Evolutionary conservation across 2,888 invertebrate species (phyloP).

Genomic region (Dryococelus australis): DNA sequence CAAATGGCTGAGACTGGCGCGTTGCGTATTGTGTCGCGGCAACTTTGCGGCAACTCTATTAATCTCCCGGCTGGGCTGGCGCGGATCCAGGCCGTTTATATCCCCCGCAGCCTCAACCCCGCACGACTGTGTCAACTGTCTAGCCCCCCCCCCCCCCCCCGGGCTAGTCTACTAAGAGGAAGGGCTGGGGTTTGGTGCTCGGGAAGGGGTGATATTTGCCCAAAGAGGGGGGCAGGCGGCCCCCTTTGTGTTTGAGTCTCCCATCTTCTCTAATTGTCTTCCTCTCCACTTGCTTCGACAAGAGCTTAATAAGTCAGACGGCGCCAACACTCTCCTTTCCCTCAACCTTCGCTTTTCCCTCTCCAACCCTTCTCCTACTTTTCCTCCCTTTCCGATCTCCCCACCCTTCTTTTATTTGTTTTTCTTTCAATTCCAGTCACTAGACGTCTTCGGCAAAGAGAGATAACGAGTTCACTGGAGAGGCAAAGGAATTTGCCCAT

Average conservation of each 20-base stretch:
- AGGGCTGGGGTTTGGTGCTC: not conserved
- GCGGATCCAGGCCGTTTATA: not conserved
- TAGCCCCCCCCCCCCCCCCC: not conserved
- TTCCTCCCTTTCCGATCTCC: no score
- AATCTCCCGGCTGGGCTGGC: not conserved
- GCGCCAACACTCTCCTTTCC: not conserved
- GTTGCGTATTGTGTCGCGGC: not conserved
- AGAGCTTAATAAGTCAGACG: conserved; percentile 9
- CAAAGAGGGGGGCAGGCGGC: not conserved
- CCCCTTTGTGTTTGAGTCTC: conserved; percentile 10
- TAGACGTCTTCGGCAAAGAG: not conserved
- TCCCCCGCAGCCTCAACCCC: not conserved
- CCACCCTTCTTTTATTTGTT: not conserved
- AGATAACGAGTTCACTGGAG: not conserved
- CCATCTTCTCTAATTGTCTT: conserved; percentile 16
- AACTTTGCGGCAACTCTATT: not conserved
- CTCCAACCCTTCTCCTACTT: not conserved
- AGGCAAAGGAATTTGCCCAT: not conserved
- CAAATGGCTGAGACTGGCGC: not conserved
- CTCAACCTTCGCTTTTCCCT: not conserved
- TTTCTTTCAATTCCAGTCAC: not conserved
- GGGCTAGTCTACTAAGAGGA: no score
- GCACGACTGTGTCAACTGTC: conserved; percentile 6
- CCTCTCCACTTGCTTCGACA: conserved; percentile 6
- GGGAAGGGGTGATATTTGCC: not conserved